These are phyloP conservation scores for Tokudaia tokunoshimensis DNA, from an alignment of 2,797 vertebrate genomes.

Conservation along the genomic window DNA sequence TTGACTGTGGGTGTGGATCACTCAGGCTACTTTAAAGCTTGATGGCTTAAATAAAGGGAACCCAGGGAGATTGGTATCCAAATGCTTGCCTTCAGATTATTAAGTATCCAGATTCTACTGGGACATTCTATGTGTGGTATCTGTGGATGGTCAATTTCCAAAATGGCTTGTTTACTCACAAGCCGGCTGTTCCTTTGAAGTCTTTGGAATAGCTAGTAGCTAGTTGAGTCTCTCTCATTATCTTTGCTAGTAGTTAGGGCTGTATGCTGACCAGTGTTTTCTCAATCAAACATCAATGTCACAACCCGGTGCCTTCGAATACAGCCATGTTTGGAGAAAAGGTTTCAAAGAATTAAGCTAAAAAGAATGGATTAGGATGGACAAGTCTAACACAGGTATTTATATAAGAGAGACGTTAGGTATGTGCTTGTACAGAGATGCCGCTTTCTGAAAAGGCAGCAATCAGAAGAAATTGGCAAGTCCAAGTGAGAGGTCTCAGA, in stretches of 20 bases:
- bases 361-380: background rate
- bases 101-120: background rate
- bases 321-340: background rate
- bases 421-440: background rate
- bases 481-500: background rate
- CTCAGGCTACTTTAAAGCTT: background rate
- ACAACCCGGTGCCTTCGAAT: background rate
- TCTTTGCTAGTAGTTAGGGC: background rate
- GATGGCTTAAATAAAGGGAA: background rate
- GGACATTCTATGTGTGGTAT: background rate
- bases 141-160: background rate
- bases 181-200: background rate
- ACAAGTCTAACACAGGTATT: background rate
- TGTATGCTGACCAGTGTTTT: background rate
- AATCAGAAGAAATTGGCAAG: background rate
- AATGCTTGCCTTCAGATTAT: background rate
- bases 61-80: background rate
- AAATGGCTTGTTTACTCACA: background rate
- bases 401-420: background rate
- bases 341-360: background rate
- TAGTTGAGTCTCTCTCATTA: background rate
- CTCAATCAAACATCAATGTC: background rate
- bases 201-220: fast-evolving
- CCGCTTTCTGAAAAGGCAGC: fast-evolving
- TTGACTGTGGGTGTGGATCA: background rate